Evolutionary conservation across 2,888 invertebrate species (phyloP).

Genomic region (Cancer borealis): DNA sequence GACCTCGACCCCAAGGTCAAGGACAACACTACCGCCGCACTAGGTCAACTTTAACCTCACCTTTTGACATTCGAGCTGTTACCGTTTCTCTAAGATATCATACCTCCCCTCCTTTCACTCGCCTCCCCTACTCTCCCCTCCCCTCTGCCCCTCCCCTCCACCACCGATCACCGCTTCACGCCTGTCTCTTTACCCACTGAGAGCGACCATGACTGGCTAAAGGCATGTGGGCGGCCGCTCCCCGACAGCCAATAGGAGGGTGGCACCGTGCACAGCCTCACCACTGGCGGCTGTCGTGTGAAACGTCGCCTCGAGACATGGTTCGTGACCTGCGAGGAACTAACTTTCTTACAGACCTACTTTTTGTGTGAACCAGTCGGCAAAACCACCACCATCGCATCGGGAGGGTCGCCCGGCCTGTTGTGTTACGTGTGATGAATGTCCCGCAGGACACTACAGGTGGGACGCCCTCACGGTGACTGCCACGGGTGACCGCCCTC

Average conservation of each 20-base stretch:
- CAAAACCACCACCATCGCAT: not conserved
- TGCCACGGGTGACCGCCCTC: not conserved
- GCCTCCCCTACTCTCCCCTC: not conserved
- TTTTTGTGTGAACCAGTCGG: not conserved
- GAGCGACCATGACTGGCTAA: not conserved
- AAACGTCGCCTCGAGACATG: not conserved
- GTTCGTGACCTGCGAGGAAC: not conserved
- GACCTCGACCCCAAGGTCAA: constrained; percentile 22
- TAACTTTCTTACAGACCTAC: not conserved
- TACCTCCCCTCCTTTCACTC: not conserved
- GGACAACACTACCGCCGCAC: not conserved
- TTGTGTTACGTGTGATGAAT: not conserved
- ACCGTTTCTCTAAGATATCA: not conserved
- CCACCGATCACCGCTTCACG: constrained; percentile 9
- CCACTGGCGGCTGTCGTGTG: not conserved
- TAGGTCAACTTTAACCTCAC: constrained; percentile 41
- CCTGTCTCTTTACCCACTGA: not conserved
- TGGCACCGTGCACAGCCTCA: not conserved
- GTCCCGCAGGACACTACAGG: not conserved
- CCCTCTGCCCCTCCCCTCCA: not conserved
- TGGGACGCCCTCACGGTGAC: not conserved
- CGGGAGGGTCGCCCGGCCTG: not conserved
- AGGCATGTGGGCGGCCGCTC: not conserved
- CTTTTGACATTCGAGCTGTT: constrained; percentile 15
- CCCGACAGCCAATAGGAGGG: not conserved